Evolutionary conservation across 1,140 invertebrate genomes (phyloP).

Genomic region (Scaptomyza hsui): DNA sequence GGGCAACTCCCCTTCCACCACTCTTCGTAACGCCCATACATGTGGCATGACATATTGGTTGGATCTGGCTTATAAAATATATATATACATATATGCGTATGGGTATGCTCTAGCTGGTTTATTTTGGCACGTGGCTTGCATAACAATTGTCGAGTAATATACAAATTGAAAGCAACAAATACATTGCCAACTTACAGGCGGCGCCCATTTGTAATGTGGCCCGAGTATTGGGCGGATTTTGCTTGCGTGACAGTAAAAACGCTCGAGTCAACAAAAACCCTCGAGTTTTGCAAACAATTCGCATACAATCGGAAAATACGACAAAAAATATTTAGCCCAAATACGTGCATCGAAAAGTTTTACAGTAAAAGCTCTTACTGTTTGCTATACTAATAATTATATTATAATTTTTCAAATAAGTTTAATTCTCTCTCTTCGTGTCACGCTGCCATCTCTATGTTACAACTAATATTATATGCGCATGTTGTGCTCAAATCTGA

Average conservation of each 20-base stretch:
- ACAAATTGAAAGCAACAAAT: constrained; percentile 75
- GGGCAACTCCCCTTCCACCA: background rate
- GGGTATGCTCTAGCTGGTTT: constrained; percentile 31
- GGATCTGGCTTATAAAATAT: constrained; percentile 26
- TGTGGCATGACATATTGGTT: constrained; percentile 48
- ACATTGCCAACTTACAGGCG: constrained; percentile 67
- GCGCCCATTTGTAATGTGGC: constrained; percentile 39
- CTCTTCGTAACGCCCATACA: background rate
- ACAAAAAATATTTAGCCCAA: background rate
- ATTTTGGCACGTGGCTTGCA: constrained; percentile 72
- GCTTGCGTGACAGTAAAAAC: constrained; percentile 2
- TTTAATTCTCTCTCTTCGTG: background rate
- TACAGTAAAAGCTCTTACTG: background rate
- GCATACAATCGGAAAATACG: too few species aligned
- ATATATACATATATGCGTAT: too few species aligned
- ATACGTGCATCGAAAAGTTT: background rate
- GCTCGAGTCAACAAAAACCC: background rate
- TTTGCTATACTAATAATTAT: background rate
- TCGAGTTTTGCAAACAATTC: background rate
- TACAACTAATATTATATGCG: background rate
- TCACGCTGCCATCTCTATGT: background rate
- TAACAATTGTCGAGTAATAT: constrained; percentile 59
- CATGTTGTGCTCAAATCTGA: background rate
- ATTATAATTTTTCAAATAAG: too few species aligned
- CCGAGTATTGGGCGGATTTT: constrained; percentile 33